Percentiles rank a stretch among this genome's conserved stretches.
These are phyloP conservation scores for Clarias gariepinus DNA, from an alignment of 2,113 vertebrate genomes.

Conservation along the genomic window DNA sequence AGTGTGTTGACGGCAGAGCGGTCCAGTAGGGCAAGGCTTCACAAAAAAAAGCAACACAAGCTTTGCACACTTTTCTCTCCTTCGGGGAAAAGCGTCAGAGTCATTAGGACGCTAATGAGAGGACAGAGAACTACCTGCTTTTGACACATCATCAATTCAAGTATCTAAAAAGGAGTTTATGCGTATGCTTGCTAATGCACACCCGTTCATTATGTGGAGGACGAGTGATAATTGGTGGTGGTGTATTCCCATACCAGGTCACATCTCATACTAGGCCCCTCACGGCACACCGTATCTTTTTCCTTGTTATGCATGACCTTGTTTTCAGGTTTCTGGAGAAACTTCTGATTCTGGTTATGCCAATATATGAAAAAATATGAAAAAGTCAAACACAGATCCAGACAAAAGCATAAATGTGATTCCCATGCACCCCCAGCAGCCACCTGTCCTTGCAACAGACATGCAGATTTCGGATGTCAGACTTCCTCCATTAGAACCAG, in stretches of 20 bases:
- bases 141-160: constrained; percentile 51
- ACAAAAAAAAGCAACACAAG: constrained; percentile 19
- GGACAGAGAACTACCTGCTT: constrained; percentile 45
- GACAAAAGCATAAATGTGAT: constrained; percentile 54
- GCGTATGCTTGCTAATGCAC: constrained; percentile 55
- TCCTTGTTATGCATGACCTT: neutral
- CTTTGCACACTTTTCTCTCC: constrained; percentile 32
- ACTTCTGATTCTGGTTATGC: neutral
- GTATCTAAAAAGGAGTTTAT: constrained; percentile 57
- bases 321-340: neutral
- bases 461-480: constrained; percentile 55
- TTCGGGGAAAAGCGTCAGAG: constrained; percentile 45
- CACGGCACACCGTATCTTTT: neutral
- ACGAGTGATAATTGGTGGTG: constrained; percentile 30
- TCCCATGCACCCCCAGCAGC: constrained; percentile 54
- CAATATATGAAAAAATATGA: constrained; percentile 56
- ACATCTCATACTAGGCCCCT: neutral
- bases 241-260: constrained; percentile 10
- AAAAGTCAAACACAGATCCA: constrained; percentile 61
- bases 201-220: constrained; percentile 13
- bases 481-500: neutral
- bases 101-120: constrained; percentile 57
- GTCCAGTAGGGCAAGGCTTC: constrained; percentile 9
- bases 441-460: constrained; percentile 48
- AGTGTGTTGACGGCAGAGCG: neutral